These are phyloP conservation scores for Epizoanthus scotinus DNA, from an alignment of 92 coral and sea anemone genomes.

Conservation along the genomic window DNA sequence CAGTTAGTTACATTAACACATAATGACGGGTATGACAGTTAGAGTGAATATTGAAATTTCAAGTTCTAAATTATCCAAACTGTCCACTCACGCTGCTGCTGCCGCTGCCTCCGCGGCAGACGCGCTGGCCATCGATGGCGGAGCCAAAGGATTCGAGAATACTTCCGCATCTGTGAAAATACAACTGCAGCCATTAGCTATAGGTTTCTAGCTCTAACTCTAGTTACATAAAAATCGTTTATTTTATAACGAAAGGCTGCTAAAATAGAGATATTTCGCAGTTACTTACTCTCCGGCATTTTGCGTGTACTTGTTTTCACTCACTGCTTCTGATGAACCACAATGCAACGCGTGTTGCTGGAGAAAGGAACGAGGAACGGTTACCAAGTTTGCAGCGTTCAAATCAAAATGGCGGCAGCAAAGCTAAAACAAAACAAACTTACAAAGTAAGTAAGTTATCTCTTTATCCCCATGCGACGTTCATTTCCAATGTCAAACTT, in stretches of 20 bases:
- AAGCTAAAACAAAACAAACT: too few species aligned
- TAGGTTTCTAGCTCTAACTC: neutral
- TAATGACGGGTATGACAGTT: neutral
- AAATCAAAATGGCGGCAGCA: too few species aligned
- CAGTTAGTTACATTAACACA: neutral
- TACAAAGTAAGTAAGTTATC: too few species aligned
- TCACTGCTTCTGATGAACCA: too few species aligned
- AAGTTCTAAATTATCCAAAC: neutral
- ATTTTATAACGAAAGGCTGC: neutral
- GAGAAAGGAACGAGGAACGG: too few species aligned
- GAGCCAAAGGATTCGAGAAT: slow-evolving; percentile 94
- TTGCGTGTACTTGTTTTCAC: neutral
- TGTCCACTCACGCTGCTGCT: slow-evolving; percentile 46
- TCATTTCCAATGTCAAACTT: too few species aligned
- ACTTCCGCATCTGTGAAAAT: slow-evolving; percentile 63
- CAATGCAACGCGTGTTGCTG: too few species aligned
- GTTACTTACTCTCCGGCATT: slow-evolving; percentile 37
- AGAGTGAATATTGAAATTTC: neutral
- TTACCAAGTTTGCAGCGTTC: too few species aligned
- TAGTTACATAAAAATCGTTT: neutral
- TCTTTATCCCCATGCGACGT: too few species aligned
- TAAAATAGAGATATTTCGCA: neutral
- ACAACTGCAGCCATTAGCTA: neutral
- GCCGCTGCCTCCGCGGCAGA: slow-evolving; percentile 56
- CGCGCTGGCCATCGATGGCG: slow-evolving; percentile 64